Conservation (phyloP, 92 coral and sea anemone species). For the Anthopleura xanthogrammica region DNA sequence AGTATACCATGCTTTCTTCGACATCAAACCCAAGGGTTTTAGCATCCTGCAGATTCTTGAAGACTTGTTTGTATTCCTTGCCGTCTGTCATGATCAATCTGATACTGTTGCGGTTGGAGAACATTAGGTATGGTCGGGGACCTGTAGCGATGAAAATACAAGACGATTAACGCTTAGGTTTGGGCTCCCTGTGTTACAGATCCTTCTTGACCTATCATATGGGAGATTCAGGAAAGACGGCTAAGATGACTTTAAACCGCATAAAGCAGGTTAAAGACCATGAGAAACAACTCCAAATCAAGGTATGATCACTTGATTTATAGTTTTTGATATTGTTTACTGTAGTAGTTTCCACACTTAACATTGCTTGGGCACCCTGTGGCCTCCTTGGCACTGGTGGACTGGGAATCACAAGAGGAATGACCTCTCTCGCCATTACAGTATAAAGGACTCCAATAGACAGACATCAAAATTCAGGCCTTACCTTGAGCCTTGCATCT, state of each 20-base stretch:
- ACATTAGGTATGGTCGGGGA: conserved; percentile 63
- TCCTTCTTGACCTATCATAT: background rate
- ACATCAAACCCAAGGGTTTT: conserved; percentile 79
- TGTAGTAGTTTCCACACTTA: background rate
- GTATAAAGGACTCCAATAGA: too few species aligned
- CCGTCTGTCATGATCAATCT: conserved; percentile 78
- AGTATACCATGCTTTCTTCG: conserved; percentile 68
- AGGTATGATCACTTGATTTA: too few species aligned
- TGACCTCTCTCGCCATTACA: too few species aligned
- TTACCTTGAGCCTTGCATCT: conserved; percentile 87
- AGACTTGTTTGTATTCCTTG: conserved; percentile 59
- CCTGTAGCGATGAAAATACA: conserved; percentile 35
- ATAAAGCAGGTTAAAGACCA: too few species aligned
- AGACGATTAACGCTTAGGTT: background rate
- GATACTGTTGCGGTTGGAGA: conserved; percentile 78
- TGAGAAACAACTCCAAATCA: too few species aligned
- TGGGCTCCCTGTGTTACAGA: background rate
- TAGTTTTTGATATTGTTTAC: too few species aligned
- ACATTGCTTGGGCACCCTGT: background rate
- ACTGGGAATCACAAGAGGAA: background rate
- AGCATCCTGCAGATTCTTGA: conserved; percentile 58
- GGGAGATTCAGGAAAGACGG: too few species aligned
- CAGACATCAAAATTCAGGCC: background rate
- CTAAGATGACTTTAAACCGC: too few species aligned
- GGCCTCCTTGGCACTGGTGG: background rate